A percentile compares a stretch with the other conserved stretches of the same genome.
Evolutionary conservation across 64 coral and sea anemone genomes (phyloP).

Genomic region (Trachythela sp.): DNA sequence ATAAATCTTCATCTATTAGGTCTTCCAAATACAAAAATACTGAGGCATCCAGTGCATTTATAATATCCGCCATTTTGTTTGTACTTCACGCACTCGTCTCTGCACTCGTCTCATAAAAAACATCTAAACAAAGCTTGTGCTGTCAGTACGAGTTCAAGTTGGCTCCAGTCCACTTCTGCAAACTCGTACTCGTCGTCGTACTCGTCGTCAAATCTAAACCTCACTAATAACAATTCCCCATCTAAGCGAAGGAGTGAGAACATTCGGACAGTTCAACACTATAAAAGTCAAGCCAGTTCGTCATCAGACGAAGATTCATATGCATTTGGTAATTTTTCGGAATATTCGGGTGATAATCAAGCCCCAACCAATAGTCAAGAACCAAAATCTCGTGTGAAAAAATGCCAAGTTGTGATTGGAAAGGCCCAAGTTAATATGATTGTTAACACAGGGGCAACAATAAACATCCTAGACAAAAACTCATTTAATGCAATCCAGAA

Average conservation of each 20-base stretch:
- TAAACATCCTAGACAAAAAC: not conserved
- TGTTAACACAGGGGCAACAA: not conserved
- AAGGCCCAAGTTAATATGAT: not conserved
- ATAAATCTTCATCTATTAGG: too few relatives aligned
- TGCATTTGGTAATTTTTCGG: not conserved
- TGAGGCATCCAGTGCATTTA: too few relatives aligned
- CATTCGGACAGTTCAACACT: not conserved
- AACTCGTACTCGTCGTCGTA: too few relatives aligned
- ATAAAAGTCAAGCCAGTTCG: not conserved
- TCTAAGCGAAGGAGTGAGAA: not conserved
- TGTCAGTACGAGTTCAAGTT: too few relatives aligned
- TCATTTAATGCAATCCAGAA: not conserved
- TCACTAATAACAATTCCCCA: not conserved
- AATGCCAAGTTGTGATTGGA: not conserved
- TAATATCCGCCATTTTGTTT: too few relatives aligned
- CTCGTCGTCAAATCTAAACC: too few relatives aligned
- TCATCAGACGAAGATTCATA: not conserved
- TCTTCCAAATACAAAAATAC: too few relatives aligned
- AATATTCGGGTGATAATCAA: too few relatives aligned
- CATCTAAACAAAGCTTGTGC: too few relatives aligned
- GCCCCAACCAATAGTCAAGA: not conserved
- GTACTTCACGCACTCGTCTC: too few relatives aligned
- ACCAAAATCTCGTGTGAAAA: not conserved
- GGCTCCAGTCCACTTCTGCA: too few relatives aligned
- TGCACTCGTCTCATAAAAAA: too few relatives aligned